Base-by-base conservation (phyloP, 2,888 invertebrate genomes). In the Brachycybe producta region DNA sequence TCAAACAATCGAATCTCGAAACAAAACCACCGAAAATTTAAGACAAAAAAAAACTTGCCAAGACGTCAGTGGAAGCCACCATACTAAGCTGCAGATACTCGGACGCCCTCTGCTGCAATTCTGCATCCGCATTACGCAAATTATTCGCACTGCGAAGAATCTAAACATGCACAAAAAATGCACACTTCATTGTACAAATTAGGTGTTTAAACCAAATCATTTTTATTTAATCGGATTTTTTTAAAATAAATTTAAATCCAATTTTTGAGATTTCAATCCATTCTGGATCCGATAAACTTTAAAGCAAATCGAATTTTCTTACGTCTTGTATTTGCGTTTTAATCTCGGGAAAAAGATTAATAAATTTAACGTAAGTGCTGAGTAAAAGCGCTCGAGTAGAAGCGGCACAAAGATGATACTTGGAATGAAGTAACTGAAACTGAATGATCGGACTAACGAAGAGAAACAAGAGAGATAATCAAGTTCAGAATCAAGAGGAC, bases 271-370 rank as follows among this genome's bases (percentile, higher is more conserved):
- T 28, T 43, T 17, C n/a, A n/a, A n/a, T n/a, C n/a, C n/a, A n/a
- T n/a, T n/a, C n/a, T n/a, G n/a, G 4, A 19, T n/a, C n/a, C n/a
- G n/a, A n/a, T n/a, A n/a, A n/a, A n/a, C n/a, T n/a, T n/a, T n/a
- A n/a, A n/a, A n/a, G n/a, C n/a, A n/a, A n/a, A n/a, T n/a, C 8
- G 35, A 15, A 45, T 17, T 78, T 77, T 68, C 91, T 88, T 57
- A 97, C 88, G 67, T 91, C 90, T 70, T 95, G 94, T 53, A 97
- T 92, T 61, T 88, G 84, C 56, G 78, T 77, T 70, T 94, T 88
- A 63, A 98, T 97, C 75, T 99, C 98, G 45, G 97, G 95, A 71
- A 98, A 99, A 46, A 99, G 76, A 73, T 98, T 98, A 56, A 98
- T 86, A 69, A 99, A 97, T 73, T 99, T 98, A 61, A 99, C 92